Evolutionary conservation across 1,140 invertebrate species (phyloP).

Genomic region (Chrysomallon squamiferum): DNA sequence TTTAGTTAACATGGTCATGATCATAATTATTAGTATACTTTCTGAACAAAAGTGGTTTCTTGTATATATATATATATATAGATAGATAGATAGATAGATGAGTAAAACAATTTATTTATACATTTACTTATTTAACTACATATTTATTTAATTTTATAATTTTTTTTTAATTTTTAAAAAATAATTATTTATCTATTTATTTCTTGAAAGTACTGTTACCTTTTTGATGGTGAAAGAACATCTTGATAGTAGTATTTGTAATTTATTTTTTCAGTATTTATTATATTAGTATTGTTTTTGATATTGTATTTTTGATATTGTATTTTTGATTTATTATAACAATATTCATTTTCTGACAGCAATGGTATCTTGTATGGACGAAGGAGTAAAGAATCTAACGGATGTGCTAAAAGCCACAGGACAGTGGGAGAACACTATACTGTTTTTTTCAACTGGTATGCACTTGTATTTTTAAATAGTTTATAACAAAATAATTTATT

Average conservation of each 20-base stretch:
- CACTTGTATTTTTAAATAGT: background rate
- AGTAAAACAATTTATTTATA: background rate
- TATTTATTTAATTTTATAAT: too few species aligned
- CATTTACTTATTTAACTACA: background rate
- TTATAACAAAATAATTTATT: too few species aligned
- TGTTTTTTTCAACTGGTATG: conserved; percentile 35
- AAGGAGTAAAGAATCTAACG: conserved; percentile 63
- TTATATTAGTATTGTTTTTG: background rate
- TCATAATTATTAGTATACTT: background rate
- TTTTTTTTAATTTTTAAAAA: background rate
- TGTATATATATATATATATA: background rate
- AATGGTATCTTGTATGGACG: conserved; percentile 66
- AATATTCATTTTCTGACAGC: conserved; percentile 53
- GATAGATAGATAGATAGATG: background rate
- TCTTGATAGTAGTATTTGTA: background rate
- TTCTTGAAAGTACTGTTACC: background rate
- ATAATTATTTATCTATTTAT: background rate
- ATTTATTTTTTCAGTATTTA: background rate
- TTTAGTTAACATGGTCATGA: background rate
- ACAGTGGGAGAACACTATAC: conserved; percentile 62
- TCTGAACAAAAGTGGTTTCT: background rate
- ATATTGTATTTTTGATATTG: too few species aligned
- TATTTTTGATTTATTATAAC: too few species aligned
- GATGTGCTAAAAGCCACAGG: conserved; percentile 58
- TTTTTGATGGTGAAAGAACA: background rate